A percentile compares a stretch with the other conserved stretches of the same genome.
phyloP scores from a whole-genome alignment of 1,140 invertebrate species.

The Luehdorfia chinensis region DNA sequence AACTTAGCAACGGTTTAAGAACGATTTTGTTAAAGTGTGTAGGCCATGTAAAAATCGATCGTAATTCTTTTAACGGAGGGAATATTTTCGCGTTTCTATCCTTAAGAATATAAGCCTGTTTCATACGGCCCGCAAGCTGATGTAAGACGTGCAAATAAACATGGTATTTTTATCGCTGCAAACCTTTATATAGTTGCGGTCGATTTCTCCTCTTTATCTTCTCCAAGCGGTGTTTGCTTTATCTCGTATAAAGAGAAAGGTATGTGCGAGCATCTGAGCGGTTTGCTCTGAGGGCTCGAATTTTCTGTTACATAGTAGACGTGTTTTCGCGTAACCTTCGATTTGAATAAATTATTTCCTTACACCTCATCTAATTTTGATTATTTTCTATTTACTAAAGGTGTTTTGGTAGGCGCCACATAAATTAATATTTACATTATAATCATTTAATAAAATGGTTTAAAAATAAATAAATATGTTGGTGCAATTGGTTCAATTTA shows the following conservation, averaged over 20 bases:
- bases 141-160: constrained; percentile 77
- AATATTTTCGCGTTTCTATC: constrained; percentile 36
- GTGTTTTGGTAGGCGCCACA: too few relatives aligned
- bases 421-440: too few relatives aligned
- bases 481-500: too few relatives aligned
- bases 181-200: constrained; percentile 76
- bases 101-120: constrained; percentile 35
- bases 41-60: constrained; percentile 33
- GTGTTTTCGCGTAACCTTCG: too few relatives aligned
- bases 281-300: constrained; percentile 14
- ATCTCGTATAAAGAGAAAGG: constrained; percentile 67
- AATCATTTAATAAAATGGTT: too few relatives aligned
- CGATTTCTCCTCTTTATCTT: constrained; percentile 74
- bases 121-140: constrained; percentile 44
- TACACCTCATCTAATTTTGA: too few relatives aligned
- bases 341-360: too few relatives aligned
- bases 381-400: too few relatives aligned
- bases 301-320: constrained; percentile 20
- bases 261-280: constrained; percentile 45
- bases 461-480: too few relatives aligned
- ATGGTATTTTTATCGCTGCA: constrained; percentile 74
- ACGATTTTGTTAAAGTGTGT: constrained; percentile 26
- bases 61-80: constrained; percentile 32
- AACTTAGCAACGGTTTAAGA: constrained; percentile 28
- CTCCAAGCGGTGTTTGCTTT: constrained; percentile 70